These are phyloP conservation scores for Tarsius wallacei DNA, from an alignment of 2,797 vertebrate genomes.

Conservation along the genomic window DNA sequence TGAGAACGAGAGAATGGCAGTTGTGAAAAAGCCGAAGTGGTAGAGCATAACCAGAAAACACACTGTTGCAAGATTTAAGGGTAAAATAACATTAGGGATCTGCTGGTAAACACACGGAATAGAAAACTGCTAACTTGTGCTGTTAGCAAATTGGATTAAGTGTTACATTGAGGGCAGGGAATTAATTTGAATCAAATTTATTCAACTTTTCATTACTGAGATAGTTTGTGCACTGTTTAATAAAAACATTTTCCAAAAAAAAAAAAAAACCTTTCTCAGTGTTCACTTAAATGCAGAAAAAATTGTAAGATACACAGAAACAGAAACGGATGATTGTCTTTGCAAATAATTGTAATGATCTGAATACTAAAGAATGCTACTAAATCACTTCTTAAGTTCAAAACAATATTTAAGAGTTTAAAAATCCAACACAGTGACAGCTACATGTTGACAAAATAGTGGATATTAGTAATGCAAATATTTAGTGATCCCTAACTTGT, in stretches of 20 bases:
- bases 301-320: slow-evolving; percentile 13
- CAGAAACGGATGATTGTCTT: not conserved
- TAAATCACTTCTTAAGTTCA: slow-evolving; percentile 26
- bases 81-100: not conserved
- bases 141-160: not conserved
- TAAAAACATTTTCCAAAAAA: not conserved
- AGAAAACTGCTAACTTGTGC: not conserved
- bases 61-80: not conserved
- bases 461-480: not conserved
- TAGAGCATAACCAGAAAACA: not conserved
- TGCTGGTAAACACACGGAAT: rapidly evolving
- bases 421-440: not conserved
- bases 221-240: not conserved
- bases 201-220: not conserved
- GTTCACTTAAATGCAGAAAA: not conserved
- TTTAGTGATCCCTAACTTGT: not conserved
- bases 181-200: not conserved
- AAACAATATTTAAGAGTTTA: not conserved
- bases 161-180: not conserved
- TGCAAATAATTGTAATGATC: slow-evolving; percentile 5
- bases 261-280: not conserved
- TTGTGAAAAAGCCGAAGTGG: not conserved
- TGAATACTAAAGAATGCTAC: not conserved
- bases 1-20: not conserved
- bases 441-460: slow-evolving; percentile 38